Base-by-base conservation (phyloP, 2,113 vertebrate species). In the Edolisoma coerulescens region DNA sequence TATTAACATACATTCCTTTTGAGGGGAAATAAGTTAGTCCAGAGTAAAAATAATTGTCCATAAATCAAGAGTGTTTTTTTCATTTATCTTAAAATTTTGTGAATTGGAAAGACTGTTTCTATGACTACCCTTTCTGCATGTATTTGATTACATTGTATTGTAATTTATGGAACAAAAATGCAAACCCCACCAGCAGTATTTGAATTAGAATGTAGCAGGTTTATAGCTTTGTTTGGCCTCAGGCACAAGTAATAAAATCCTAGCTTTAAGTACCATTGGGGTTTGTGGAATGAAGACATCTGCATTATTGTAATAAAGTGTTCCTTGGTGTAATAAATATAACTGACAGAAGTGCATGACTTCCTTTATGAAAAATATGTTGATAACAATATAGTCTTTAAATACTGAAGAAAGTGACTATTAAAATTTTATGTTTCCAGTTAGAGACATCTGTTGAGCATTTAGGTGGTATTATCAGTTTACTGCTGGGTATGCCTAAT, bases 251-350 rank as follows among this genome's bases (percentile, higher is more conserved):
- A 98, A 98, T 98, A 98, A 98, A 98, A 98, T 94, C 89, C 93
- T 89, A 94, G 92, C 91, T 98, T 97, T 98, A 98, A 98, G 98
- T 98, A 98, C 97, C 97, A 97, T 64, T 97, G 98, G 96, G 98
- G 97, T 96, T 98, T 98, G 98, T 96, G 94, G 96, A 97, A 98
- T 98, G 97, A 97, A 98, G 98, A 98, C 97, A 98, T 98, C 98
- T 98, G 98, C 97, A 98, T 98, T 98, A 98, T 98, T 98, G 96
- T 98, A 98, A 98, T 98, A 98, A 98, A 98, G 97, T 97, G 96
- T 96, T 98, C 98, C 97, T 98, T 89, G 16, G 95, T 97, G 98
- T 98, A 98, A 98, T 98, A 98, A 98, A 98, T 98, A 98, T 97
- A 98, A 97, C 97, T 98, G 98, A 98, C 97, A 98, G 96, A 90